phyloP scores from a whole-genome alignment of 1,140 invertebrate species.

The Procambarus clarkii region DNA sequence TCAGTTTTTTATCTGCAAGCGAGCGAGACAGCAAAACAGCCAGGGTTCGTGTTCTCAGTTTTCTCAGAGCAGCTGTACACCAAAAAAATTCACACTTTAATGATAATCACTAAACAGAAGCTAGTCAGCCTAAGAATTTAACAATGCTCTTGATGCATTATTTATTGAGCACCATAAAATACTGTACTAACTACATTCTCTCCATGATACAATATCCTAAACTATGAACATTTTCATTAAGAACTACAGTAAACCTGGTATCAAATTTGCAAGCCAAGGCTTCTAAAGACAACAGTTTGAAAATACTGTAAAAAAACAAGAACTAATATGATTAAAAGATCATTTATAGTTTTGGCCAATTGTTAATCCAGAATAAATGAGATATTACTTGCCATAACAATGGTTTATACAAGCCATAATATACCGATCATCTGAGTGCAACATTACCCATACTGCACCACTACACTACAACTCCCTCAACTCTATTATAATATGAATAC shows the following conservation, averaged over 20 bases:
- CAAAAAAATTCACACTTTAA: constrained; percentile 50
- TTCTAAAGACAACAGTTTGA: background rate
- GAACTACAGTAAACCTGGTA: background rate
- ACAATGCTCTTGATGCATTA: background rate
- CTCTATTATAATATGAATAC: background rate
- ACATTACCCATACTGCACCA: background rate
- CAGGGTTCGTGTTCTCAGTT: constrained; percentile 52
- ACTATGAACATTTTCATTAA: background rate
- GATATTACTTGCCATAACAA: background rate
- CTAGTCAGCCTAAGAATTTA: background rate
- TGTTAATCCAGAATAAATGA: background rate
- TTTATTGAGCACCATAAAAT: no score
- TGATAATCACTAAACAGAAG: constrained; percentile 29
- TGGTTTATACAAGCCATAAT: background rate
- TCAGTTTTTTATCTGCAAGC: constrained; percentile 56
- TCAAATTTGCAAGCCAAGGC: background rate
- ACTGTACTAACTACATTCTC: no score
- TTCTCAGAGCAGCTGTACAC: constrained; percentile 61
- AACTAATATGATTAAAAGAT: background rate
- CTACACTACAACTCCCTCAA: background rate
- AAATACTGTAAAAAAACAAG: background rate
- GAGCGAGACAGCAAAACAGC: constrained; percentile 60
- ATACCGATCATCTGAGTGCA: background rate
- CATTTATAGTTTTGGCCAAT: no score
- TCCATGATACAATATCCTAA: no score